These are phyloP conservation scores for Drosophila meridionalis DNA, from an alignment of 2,888 invertebrate genomes.

Conservation along the genomic window DNA sequence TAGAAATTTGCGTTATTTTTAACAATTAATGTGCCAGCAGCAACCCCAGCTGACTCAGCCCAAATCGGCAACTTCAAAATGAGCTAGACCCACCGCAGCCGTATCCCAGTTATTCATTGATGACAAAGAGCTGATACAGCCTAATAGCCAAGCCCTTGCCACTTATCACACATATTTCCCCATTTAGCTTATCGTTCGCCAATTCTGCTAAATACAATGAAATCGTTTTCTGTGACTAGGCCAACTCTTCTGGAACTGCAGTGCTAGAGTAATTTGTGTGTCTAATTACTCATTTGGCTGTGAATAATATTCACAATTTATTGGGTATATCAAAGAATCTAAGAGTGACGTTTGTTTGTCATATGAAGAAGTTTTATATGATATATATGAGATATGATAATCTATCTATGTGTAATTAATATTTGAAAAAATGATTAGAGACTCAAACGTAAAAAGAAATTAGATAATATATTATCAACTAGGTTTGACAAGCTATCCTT, in stretches of 20 bases:
- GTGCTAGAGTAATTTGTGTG: background rate
- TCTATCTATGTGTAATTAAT: no score
- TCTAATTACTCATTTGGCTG: background rate
- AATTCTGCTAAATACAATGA: background rate
- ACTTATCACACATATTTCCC: constrained; percentile 17
- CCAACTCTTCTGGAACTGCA: background rate
- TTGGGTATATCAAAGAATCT: no score
- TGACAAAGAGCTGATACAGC: constrained; percentile 61
- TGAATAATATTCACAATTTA: background rate
- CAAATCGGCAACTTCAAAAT: constrained; percentile 55
- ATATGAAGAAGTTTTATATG: no score
- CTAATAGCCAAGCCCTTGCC: constrained; percentile 41
- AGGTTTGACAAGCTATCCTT: no score
- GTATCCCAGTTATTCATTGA: constrained; percentile 47
- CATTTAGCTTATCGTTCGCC: constrained; percentile 29
- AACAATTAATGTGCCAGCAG: constrained; percentile 35
- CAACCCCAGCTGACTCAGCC: constrained; percentile 42
- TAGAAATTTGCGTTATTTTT: constrained; percentile 47
- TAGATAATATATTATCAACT: no score
- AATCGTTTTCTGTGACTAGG: constrained; percentile 5
- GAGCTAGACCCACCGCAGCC: background rate
- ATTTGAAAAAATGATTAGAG: no score
- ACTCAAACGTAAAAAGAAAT: no score
- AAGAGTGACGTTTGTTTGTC: no score
- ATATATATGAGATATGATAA: no score